phyloP scores from a whole-genome alignment of 2,888 invertebrate genomes.

The Agapetus fuscipes region DNA sequence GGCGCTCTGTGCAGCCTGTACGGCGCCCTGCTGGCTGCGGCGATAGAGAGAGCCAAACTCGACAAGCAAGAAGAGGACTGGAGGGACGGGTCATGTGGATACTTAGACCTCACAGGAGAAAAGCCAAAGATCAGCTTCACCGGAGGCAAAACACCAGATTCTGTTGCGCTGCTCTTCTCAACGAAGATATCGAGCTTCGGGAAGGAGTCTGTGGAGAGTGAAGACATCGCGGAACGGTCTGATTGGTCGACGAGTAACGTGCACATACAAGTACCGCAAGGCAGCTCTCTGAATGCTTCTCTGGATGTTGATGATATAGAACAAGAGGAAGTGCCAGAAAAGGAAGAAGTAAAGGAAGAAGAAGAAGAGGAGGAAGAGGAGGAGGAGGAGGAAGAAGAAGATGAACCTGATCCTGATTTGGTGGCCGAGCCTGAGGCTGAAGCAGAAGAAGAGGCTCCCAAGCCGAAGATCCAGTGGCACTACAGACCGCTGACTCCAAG shows the following conservation, averaged over 20 bases:
- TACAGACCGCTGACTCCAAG: constrained; percentile 37
- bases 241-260: constrained; percentile 38
- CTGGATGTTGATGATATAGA: too few species aligned
- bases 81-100: constrained; percentile 38
- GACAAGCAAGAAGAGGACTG: constrained; percentile 26
- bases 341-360: constrained; percentile 5
- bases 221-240: constrained; percentile 24
- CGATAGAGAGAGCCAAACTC: too few species aligned
- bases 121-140: constrained; percentile 38
- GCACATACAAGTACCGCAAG: constrained; percentile 37
- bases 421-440: constrained; percentile 8
- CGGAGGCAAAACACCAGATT: constrained; percentile 30
- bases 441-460: constrained; percentile 26
- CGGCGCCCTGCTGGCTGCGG: not conserved
- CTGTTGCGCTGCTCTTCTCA: constrained; percentile 40
- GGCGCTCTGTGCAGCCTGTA: not conserved
- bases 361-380: too few species aligned
- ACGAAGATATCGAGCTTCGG: constrained; percentile 46
- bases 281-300: constrained; percentile 35
- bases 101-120: constrained; percentile 35
- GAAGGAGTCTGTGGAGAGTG: constrained; percentile 38
- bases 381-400: not conserved
- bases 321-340: constrained; percentile 24
- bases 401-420: constrained; percentile 1
- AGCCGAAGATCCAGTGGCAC: constrained; percentile 40